phyloP scores from a whole-genome alignment of 2,888 invertebrate species.

The Gisinianus flammeolus region DNA sequence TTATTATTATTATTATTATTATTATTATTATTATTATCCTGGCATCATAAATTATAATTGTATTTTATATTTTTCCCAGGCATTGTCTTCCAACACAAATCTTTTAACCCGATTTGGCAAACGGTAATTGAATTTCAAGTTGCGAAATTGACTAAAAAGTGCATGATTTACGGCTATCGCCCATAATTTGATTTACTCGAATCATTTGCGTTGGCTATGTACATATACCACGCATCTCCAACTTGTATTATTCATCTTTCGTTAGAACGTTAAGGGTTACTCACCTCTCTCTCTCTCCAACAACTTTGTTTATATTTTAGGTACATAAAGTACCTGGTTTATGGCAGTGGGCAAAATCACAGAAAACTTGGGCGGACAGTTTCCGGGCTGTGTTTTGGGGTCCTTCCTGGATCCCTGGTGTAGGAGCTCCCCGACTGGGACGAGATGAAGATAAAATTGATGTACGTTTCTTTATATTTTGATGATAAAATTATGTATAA shows the following conservation, averaged over 20 bases:
- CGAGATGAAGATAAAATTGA: constrained; percentile 76
- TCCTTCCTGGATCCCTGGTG: constrained; percentile 80
- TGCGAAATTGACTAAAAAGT: too few species aligned
- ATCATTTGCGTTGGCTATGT: not conserved
- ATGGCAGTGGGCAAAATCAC: constrained; percentile 67
- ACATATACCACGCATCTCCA: too few species aligned
- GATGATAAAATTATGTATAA: too few species aligned
- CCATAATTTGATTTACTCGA: not conserved
- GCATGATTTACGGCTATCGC: not conserved
- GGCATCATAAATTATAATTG: too few species aligned
- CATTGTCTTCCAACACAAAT: constrained; percentile 78
- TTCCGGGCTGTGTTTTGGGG: constrained; percentile 78
- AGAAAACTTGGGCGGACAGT: constrained; percentile 70
- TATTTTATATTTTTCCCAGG: too few species aligned
- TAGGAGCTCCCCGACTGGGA: constrained; percentile 75
- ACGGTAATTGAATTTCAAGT: too few species aligned
- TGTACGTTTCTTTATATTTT: constrained; percentile 64
- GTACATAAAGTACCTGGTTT: constrained; percentile 41
- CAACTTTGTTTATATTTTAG: not conserved
- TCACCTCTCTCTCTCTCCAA: not conserved
- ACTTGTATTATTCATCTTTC: too few species aligned
- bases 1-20: too few species aligned
- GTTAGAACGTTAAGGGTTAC: not conserved
- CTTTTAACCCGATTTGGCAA: constrained; percentile 78
- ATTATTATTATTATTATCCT: too few species aligned